phyloP scores from a whole-genome alignment of 2,113 vertebrate species.

The Eulemur macaco region DNA sequence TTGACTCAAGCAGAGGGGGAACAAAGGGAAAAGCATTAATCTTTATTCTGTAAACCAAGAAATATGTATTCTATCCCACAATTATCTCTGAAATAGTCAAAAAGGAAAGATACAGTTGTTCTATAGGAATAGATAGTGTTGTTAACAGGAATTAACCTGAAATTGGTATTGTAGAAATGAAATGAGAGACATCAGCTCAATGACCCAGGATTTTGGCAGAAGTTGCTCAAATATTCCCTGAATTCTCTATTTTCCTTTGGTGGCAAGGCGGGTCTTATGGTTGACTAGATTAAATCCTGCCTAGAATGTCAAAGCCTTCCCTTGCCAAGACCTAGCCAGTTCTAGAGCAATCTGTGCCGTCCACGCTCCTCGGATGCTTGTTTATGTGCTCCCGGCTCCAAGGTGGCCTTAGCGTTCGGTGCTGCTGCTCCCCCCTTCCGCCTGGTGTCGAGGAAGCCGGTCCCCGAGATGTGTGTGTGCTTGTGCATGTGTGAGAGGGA shows the following conservation, averaged over 20 bases:
- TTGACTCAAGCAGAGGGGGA: background rate
- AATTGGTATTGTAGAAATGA: background rate
- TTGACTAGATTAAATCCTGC: background rate
- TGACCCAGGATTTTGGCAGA: background rate
- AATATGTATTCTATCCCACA: background rate
- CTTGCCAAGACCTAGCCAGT: background rate
- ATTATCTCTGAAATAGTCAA: background rate
- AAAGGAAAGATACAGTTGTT: background rate
- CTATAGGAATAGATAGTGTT: background rate
- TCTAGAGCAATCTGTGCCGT: background rate
- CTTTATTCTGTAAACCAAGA: background rate
- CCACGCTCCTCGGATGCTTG: no score
- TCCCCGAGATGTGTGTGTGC: background rate
- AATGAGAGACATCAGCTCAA: background rate
- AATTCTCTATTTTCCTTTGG: background rate
- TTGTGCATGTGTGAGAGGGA: background rate
- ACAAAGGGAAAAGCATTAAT: background rate
- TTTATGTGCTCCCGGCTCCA: background rate
- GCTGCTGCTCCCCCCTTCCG: background rate
- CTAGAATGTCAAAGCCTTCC: background rate
- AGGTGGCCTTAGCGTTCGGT: background rate
- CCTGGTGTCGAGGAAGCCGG: background rate
- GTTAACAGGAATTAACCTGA: background rate
- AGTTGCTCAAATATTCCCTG: background rate
- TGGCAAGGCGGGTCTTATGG: background rate